Conservation (phyloP, 2,888 invertebrate genomes). For the Agonum fuliginosum region DNA sequence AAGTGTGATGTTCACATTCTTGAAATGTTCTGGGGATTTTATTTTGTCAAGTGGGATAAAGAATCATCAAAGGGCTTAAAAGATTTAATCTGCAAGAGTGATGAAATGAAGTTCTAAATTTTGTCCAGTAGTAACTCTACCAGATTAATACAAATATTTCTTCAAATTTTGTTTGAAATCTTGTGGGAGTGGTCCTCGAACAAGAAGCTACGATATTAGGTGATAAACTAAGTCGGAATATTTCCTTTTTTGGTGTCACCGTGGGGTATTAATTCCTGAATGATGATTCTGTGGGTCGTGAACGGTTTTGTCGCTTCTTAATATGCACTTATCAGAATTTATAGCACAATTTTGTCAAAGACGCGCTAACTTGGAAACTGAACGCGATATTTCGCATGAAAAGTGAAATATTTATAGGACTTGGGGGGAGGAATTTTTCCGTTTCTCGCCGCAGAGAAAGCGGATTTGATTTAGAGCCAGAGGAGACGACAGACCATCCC, state of each 20-base stretch:
- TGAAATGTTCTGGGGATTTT: too few relatives aligned
- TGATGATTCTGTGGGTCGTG: conserved; percentile 47
- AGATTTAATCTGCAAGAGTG: too few relatives aligned
- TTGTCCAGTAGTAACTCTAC: too few relatives aligned
- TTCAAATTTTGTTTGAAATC: not conserved
- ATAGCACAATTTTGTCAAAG: conserved; percentile 57
- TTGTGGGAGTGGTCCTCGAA: not conserved
- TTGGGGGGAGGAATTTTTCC: conserved; percentile 11
- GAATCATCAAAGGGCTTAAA: too few relatives aligned
- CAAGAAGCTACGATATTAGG: conserved; percentile 21
- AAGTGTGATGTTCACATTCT: too few relatives aligned
- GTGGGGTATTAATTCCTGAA: conserved; percentile 53
- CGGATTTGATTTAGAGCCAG: not conserved
- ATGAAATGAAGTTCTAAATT: too few relatives aligned
- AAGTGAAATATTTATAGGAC: conserved; percentile 51
- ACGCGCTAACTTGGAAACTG: conserved; percentile 48
- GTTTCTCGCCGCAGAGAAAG: not conserved
- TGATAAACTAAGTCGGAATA: conserved; percentile 31
- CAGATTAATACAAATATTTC: not conserved
- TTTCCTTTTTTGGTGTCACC: not conserved
- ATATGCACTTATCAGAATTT: conserved; percentile 55
- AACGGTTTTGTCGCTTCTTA: conserved; percentile 56
- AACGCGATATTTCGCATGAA: conserved; percentile 39
- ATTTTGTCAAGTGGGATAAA: too few relatives aligned
- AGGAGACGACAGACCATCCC: not conserved